These are phyloP conservation scores for Drosophila anomalata DNA, from an alignment of 2,888 invertebrate genomes.

Conservation along the genomic window DNA sequence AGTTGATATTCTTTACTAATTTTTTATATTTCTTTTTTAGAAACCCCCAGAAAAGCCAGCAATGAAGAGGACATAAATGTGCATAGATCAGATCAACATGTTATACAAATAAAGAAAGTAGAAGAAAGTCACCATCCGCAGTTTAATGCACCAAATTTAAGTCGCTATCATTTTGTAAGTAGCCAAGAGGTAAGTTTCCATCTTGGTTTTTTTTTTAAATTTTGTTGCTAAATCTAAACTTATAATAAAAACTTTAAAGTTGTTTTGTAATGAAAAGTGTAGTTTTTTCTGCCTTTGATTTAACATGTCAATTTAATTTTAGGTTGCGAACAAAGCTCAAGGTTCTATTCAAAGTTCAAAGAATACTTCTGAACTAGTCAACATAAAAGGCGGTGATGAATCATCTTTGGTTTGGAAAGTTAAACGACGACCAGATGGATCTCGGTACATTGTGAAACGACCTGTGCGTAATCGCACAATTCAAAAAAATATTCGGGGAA, in stretches of 20 bases:
- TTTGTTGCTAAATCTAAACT: no score
- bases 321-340: conserved; percentile 60
- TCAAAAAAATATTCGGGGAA: conserved; percentile 82
- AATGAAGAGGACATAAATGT: conserved; percentile 6
- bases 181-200: conserved; percentile 84
- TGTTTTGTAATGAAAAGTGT: no score
- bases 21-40: conserved; percentile 25
- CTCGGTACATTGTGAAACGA: conserved; percentile 89
- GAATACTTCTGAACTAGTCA: conserved; percentile 48
- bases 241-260: no score
- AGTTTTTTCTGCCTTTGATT: background rate
- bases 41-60: conserved; percentile 28
- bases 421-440: conserved; percentile 90
- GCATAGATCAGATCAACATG: conserved; percentile 36
- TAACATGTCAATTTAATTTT: background rate
- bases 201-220: no score
- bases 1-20: no score
- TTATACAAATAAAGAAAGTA: conserved; percentile 34
- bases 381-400: conserved; percentile 47
- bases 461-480: conserved; percentile 89
- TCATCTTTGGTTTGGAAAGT: conserved; percentile 89
- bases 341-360: conserved; percentile 30
- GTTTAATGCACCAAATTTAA: conserved; percentile 86
- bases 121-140: conserved; percentile 69
- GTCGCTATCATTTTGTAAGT: conserved; percentile 86